Base-by-base conservation (phyloP, 2,888 invertebrate species). In the Julus scandinavius region DNA sequence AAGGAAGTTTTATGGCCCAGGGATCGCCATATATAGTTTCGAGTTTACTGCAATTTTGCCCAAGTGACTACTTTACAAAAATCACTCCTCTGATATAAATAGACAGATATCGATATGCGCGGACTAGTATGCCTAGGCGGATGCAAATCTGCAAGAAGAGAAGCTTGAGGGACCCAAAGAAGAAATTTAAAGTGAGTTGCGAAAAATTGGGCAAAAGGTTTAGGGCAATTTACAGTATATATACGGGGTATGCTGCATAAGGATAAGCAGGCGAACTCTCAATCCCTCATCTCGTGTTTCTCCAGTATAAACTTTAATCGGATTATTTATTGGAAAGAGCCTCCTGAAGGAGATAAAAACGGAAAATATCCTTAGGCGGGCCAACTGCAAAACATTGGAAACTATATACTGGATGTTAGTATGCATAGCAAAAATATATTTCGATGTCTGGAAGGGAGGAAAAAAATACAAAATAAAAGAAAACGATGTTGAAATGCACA, bases 201-300 rank as follows among this genome's bases (percentile, higher is more conserved):
- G 80, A 80, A 80, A 80, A 80, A 80, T 80, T 80, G 80, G 80
- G 80, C 80, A 80, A 80, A 80, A 80, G 80, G 80, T 80, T 80
- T 80, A 80, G 80, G 80, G 80, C 80, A 38, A 80, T 45, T 45
- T 45, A 45, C 45, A 45, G 45, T 45, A 45, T 80, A 45, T 80
- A 29, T 80, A 38, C 80, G 38, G 80, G 38, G 29, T 80, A 80
- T 7, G 7, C 15, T 54, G 4, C 20, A 38, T 38, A 38, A 11
- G 72, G 29, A 80, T 40, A 13, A 13, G 54, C 80, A 40, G 13
- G 38, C 15, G 80, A 80, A 38, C 29, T 80, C 29, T 80, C 80
- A 80, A 80, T 80, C 80, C 80, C 80, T 80, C 80, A 80, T 80
- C 80, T 80, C 80, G 38, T 38, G 38, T 80, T 72, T 38, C 80